phyloP scores from a whole-genome alignment of 2,797 vertebrate species.

The Lepilemur septentrionalis region DNA sequence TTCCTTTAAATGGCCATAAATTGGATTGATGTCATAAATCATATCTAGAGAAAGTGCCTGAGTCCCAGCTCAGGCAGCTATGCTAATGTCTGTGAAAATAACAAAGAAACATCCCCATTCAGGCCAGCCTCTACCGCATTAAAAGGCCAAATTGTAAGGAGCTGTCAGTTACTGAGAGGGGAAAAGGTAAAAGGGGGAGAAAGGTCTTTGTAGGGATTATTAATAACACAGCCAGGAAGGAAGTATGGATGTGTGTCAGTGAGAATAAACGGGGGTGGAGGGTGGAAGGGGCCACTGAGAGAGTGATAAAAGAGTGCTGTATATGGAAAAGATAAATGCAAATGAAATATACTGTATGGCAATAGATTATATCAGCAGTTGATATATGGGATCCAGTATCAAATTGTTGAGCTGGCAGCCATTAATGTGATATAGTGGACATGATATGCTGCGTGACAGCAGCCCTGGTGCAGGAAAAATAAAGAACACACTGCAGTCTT shows the following conservation, averaged over 20 bases:
- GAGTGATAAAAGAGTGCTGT: conserved; percentile 65
- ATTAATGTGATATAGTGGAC: conserved; percentile 77
- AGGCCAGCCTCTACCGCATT: conserved; percentile 64
- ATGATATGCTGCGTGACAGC: conserved; percentile 59
- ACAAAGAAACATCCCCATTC: conserved; percentile 82
- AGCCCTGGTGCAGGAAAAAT: conserved; percentile 55
- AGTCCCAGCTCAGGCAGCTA: conserved; percentile 81
- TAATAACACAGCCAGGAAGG: conserved; percentile 68
- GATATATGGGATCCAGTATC: conserved; percentile 72
- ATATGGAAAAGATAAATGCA: conserved; percentile 77
- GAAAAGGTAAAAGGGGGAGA: conserved; percentile 78
- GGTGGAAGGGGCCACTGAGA: not conserved
- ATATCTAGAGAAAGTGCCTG: conserved; percentile 83
- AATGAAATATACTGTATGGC: conserved; percentile 75
- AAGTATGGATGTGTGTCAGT: conserved; percentile 52
- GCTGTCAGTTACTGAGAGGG: conserved; percentile 75
- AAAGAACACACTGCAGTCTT: conserved; percentile 65
- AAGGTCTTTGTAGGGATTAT: conserved; percentile 75
- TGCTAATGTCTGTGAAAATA: conserved; percentile 83
- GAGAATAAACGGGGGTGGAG: conserved; percentile 42
- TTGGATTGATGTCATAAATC: conserved; percentile 89
- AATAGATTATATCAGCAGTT: conserved; percentile 72
- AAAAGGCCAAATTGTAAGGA: conserved; percentile 79
- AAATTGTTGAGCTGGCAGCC: conserved; percentile 75
- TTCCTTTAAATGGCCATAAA: conserved; percentile 89